phyloP scores from a whole-genome alignment of 2,888 invertebrate genomes.

The Lepas anatifera region DNA sequence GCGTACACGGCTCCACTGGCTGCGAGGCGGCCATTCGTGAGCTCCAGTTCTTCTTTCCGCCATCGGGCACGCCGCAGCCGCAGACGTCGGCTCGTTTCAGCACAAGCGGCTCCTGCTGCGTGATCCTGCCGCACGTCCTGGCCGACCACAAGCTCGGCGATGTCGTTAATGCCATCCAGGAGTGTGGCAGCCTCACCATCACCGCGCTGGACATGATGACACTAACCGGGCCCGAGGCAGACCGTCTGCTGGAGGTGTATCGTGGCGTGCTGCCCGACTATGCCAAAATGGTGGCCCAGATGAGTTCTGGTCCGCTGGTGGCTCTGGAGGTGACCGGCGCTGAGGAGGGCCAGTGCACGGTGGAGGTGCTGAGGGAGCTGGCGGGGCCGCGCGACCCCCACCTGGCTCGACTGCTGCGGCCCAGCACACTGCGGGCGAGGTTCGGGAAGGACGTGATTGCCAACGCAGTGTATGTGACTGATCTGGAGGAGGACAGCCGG shows the following conservation, averaged over 20 bases:
- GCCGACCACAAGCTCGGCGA: background rate
- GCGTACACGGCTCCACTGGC: background rate
- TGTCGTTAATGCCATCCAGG: constrained; percentile 3
- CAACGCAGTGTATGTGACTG: constrained; percentile 89
- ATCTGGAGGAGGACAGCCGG: constrained; percentile 71
- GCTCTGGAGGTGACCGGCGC: constrained; percentile 56
- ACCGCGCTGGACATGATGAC: constrained; percentile 67
- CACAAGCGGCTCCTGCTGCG: background rate
- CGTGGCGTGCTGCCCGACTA: constrained; percentile 73
- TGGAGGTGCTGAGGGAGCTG: constrained; percentile 1
- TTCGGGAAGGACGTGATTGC: constrained; percentile 68
- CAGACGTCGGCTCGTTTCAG: background rate
- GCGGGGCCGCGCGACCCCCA: constrained; percentile 36
- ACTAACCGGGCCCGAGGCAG: constrained; percentile 67
- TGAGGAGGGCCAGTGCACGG: background rate
- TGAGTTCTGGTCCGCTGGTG: constrained; percentile 72
- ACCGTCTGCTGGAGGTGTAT: constrained; percentile 86
- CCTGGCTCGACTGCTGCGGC: constrained; percentile 69
- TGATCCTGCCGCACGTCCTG: constrained; percentile 12
- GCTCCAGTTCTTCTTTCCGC: background rate
- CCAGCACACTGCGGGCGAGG: constrained; percentile 67
- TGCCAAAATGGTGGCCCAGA: constrained; percentile 64
- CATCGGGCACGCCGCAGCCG: background rate
- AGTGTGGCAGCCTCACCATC: constrained; percentile 60
- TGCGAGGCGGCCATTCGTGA: background rate